Evolutionary conservation across 37 sponge, comb jelly and placozoan genomes (phyloP).

Genomic region (Spongia lamella): DNA sequence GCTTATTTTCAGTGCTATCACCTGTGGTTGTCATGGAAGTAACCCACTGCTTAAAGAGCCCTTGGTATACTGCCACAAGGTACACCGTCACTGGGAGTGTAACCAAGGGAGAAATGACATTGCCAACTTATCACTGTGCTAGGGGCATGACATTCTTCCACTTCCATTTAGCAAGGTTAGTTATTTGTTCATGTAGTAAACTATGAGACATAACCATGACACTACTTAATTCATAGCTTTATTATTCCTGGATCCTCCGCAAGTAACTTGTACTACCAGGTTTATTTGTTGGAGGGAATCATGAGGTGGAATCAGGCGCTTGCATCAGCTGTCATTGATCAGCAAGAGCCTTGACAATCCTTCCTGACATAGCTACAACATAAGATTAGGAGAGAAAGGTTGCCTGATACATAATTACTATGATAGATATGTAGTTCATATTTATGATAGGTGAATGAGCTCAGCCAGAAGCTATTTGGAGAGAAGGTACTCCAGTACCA

Average conservation of each 20-base stretch:
- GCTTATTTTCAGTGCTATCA: no score
- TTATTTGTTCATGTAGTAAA: no score
- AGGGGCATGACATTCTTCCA: constrained; percentile 40
- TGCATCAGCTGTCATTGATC: neutral
- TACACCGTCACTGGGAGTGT: constrained; percentile 11
- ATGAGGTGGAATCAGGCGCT: constrained; percentile 37
- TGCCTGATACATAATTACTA: neutral
- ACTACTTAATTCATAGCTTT: no score
- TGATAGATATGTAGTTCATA: no score
- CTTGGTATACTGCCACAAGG: no score
- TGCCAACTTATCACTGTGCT: constrained; percentile 28
- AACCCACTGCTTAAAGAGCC: no score
- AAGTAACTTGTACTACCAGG: constrained; percentile 30
- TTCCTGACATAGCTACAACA: neutral
- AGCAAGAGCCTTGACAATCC: neutral
- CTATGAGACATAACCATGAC: no score
- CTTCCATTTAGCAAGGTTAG: constrained; percentile 25
- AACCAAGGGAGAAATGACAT: constrained; percentile 5
- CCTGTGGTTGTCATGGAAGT: no score
- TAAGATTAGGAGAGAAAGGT: no score
- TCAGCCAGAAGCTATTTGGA: constrained; percentile 12
- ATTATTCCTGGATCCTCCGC: constrained; percentile 43
- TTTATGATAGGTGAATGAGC: constrained; percentile 6
- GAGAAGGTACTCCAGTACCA: neutral
- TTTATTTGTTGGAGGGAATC: constrained; percentile 33